Evolutionary conservation across 1,140 invertebrate species (phyloP).

Genomic region (Drosophila pandora): DNA sequence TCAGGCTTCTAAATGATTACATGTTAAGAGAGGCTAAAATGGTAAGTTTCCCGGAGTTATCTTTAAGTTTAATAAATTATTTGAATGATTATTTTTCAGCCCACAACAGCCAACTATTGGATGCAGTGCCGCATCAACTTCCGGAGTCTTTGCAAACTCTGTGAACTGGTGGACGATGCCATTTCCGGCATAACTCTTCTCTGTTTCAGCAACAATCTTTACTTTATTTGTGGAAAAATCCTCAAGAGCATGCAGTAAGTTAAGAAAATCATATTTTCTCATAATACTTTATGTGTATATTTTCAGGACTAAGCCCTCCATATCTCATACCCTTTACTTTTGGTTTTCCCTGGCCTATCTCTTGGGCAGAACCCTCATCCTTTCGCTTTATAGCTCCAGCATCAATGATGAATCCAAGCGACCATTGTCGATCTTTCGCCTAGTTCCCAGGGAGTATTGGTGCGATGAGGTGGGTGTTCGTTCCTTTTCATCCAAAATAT

Average conservation of each 20-base stretch:
- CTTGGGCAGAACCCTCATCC: constrained; percentile 85
- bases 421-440: constrained; percentile 85
- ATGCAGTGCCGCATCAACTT: constrained; percentile 86
- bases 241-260: constrained; percentile 88
- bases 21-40: constrained; percentile 84
- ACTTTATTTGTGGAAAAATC: constrained; percentile 89
- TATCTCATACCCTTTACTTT: constrained; percentile 84
- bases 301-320: constrained; percentile 68
- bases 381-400: constrained; percentile 86
- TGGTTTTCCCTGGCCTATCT: constrained; percentile 87
- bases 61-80: background rate
- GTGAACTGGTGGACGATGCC: constrained; percentile 85
- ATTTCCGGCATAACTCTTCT: constrained; percentile 87
- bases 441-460: constrained; percentile 85
- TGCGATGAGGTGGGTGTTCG: constrained; percentile 84
- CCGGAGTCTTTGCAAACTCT: constrained; percentile 85
- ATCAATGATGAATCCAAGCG: constrained; percentile 87
- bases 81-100: constrained; percentile 41
- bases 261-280: background rate
- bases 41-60: constrained; percentile 65
- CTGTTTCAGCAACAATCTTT: constrained; percentile 89
- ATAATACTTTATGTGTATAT: background rate
- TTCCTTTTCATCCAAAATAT: constrained; percentile 2
- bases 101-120: constrained; percentile 84
- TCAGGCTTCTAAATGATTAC: constrained; percentile 86